Conservation (phyloP, 2,888 invertebrate species). For the Macrophya alboannulata region DNA sequence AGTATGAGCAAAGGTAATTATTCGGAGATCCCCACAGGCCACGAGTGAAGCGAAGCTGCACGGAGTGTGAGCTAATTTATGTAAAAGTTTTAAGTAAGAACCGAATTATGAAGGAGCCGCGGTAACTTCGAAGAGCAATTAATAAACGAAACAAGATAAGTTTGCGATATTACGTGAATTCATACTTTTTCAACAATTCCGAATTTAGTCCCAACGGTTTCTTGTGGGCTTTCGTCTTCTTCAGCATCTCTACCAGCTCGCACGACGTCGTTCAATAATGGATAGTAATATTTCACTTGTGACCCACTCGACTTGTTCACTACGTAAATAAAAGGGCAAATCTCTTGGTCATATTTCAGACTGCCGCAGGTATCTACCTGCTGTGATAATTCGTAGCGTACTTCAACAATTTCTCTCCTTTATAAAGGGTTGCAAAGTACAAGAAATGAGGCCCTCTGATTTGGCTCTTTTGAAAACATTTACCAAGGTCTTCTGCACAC, state of each 20-base stretch:
- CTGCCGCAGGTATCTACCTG: background rate
- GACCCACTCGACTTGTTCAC: conserved; percentile 10
- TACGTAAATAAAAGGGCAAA: background rate
- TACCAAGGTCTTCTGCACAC: conserved; percentile 13
- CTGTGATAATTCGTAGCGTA: background rate
- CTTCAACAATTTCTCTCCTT: background rate
- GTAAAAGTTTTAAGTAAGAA: conserved; percentile 23
- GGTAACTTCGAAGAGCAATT: conserved; percentile 23
- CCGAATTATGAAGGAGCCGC: conserved; percentile 29
- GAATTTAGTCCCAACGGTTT: background rate
- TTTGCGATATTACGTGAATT: conserved; percentile 22
- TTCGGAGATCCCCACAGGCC: conserved; percentile 7
- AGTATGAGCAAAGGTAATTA: conserved; percentile 15
- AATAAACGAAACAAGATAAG: conserved; percentile 33
- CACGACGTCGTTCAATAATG: background rate
- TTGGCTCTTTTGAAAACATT: background rate
- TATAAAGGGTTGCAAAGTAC: background rate
- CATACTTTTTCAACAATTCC: background rate
- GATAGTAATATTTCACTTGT: conserved; percentile 15
- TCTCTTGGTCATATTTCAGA: conserved; percentile 3
- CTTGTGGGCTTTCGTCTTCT: background rate
- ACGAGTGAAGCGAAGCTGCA: background rate
- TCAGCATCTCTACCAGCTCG: background rate
- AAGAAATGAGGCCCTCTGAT: background rate
- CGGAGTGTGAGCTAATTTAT: conserved; percentile 25